Base-by-base conservation (phyloP, 1,140 invertebrate species). In the Helicorthomorpha holstii region DNA sequence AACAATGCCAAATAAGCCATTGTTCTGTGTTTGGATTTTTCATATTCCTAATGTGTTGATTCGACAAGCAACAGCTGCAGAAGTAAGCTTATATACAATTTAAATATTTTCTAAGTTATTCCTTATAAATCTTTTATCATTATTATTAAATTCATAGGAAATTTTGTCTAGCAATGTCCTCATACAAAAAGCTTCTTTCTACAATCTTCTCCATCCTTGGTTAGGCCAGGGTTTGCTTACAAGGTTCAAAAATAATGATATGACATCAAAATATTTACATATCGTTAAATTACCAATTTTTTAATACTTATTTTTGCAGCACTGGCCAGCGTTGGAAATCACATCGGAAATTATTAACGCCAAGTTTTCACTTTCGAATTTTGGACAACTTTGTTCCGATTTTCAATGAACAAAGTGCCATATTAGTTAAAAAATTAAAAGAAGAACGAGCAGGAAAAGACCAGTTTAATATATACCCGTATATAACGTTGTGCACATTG, bases 331-430 rank as follows among this genome's bases (percentile, higher is more conserved):
- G 85, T 67, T 94, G 89, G 87, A 76, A 77, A 46, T 60, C 64
- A 0, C 69, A 85, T n/a, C 71, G 89, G 50, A 88, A 91, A 69
- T 75, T 94, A 60, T 81, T 94, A 10, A 93, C 88, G 1, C 89
- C 89, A 25, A 81, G 86, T 0, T 93, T 94, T 65, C 89, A 92
- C 66, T 89, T 90, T 60, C 77, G 80, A 51, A 88, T 94, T 44
- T 69, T 94, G 41, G 80, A 93, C 56, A 77, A 84, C 56, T 93
- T 92, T 61, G 61, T 88, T 7, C 77, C 79, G 23, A 75, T 90
- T 1, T 88, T 94, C 65, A 80, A 82, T 57, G 78, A 83, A 54
- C 83, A 91, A 58, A 73, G 78, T 26, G 64, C 73, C 2, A 70
- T 77, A 19, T 67, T 93, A 47, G 71, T 81, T 2, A 41, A 7